Base-by-base conservation (phyloP, 2,797 vertebrate species). In the Champsocephalus esox region DNA sequence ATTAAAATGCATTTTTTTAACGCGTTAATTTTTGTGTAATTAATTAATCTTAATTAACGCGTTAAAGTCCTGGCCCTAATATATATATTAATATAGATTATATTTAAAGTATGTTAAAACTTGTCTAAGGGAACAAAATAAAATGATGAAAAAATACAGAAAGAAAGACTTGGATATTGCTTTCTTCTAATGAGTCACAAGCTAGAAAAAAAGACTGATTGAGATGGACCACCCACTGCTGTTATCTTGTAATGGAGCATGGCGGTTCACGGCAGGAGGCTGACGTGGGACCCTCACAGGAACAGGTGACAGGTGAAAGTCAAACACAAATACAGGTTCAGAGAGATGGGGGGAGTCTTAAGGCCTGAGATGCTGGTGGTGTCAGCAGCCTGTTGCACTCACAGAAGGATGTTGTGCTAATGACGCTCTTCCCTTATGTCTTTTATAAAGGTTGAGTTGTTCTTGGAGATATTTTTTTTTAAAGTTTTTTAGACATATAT, bases 181-280 rank as follows among this genome's bases (percentile, higher is more conserved):
- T 14, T 59, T n/a, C 3, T 16, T 7, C 0, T 46, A 34, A 51
- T 13, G 8, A 41, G 32, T 62, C 32, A 57, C 2, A 49, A 60
- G 24, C 5, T 11, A 43, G 16, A 57, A 0, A 41, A 44, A 43
- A 38, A n/a, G 9, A 16, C 14, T 1, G 12, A 65, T 55, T 34
- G 46, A 0, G 9, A 10, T 0, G 38, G 93, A 94, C 95, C 95
- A 95, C 94, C 93, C 76, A 63, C 82, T 60, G 83, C 83, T 93
- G 80, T 92, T 87, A 64, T 91, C 60, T 81, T 82, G 92, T 92
- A 94, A 93, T 93, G 93, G 85, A 92, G 91, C 93, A 70, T 94
- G 80, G 77, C 69, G 54, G 62, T 74, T 86, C 82, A 72, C 60
- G 44, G 81, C 77, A 69, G 82, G 84, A 86, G 75, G 85, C 77